Percentiles rank a stretch among this genome's conserved stretches.
Conservation (phyloP, 2,888 invertebrate species). For the Metellina segmentata region DNA sequence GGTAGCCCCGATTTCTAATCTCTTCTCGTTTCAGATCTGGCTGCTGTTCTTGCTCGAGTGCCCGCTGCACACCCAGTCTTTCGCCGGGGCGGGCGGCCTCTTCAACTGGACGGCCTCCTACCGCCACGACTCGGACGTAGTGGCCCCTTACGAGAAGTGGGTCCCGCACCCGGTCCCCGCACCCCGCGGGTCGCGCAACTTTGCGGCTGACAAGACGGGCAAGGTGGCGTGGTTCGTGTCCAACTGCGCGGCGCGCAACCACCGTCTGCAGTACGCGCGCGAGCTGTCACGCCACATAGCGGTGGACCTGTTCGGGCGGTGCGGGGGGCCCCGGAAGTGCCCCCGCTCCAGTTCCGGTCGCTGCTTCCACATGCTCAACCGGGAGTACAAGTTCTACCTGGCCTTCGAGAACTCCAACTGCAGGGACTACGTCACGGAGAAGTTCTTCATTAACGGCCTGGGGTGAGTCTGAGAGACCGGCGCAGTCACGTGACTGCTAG, state of each 20-base stretch:
- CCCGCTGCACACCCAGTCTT: conserved; percentile 94
- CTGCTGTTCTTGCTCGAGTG: conserved; percentile 96
- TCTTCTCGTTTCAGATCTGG: conserved; percentile 84
- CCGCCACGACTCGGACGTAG: conserved; percentile 95
- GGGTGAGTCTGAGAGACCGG: conserved; percentile 84
- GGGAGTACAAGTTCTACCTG: conserved; percentile 97
- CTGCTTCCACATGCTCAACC: conserved; percentile 94
- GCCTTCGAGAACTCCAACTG: conserved; percentile 99
- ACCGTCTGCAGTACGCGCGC: conserved; percentile 91
- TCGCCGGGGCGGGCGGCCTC: conserved; percentile 87
- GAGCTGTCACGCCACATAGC: conserved; percentile 91
- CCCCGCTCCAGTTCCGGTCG: conserved; percentile 88
- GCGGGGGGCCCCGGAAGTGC: conserved; percentile 90
- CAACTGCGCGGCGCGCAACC: conserved; percentile 96
- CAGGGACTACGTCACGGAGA: conserved; percentile 96
- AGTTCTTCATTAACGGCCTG: conserved; percentile 96
- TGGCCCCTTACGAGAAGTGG: conserved; percentile 97
- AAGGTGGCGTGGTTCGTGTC: conserved; percentile 99
- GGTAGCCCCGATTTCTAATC: background rate
- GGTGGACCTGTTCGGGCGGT: conserved; percentile 95
- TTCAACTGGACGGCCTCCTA: conserved; percentile 99
- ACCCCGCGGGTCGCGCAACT: conserved; percentile 52
- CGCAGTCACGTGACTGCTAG: no score
- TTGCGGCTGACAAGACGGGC: conserved; percentile 79
- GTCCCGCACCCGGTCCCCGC: conserved; percentile 85